Percentiles rank a stretch among this genome's conserved stretches.
These are phyloP conservation scores for Nasonia giraulti DNA, from an alignment of 1,140 invertebrate genomes.

Conservation along the genomic window DNA sequence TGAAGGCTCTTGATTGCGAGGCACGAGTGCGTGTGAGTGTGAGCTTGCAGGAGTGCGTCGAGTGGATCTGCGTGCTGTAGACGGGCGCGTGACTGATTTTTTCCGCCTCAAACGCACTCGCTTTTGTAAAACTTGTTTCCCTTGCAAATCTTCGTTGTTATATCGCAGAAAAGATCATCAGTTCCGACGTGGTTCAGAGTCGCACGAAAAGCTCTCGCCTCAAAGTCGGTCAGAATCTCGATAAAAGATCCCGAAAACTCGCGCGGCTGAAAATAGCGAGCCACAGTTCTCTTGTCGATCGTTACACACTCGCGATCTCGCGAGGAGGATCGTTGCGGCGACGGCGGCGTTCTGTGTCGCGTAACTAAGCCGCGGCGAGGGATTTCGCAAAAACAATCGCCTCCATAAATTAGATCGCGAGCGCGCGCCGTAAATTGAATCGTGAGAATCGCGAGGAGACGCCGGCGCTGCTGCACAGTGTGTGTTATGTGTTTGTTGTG, in stretches of 20 bases:
- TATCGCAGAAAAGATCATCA: too few species aligned
- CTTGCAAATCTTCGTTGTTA: too few species aligned
- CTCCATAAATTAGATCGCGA: constrained; percentile 59
- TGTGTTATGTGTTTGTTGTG: background rate
- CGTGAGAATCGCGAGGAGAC: constrained; percentile 66
- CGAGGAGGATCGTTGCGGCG: background rate
- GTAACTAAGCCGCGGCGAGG: background rate
- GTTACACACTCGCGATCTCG: background rate
- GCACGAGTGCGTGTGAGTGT: too few species aligned
- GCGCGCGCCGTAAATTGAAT: constrained; percentile 60
- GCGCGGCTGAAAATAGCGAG: background rate
- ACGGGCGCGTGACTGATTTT: too few species aligned
- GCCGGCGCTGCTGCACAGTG: background rate
- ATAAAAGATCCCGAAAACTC: constrained; percentile 32
- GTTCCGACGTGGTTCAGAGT: background rate
- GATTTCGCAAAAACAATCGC: constrained; percentile 66
- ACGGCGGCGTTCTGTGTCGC: background rate
- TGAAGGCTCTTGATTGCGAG: background rate
- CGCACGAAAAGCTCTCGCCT: background rate
- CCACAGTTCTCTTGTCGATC: background rate
- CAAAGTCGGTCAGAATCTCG: background rate
- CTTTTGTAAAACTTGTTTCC: too few species aligned
- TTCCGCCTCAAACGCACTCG: too few species aligned
- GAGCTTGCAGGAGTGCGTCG: too few species aligned
- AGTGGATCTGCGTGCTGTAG: too few species aligned